Evolutionary conservation across 2,888 invertebrate species (phyloP).

Genomic region (Sclerodermus sp.): DNA sequence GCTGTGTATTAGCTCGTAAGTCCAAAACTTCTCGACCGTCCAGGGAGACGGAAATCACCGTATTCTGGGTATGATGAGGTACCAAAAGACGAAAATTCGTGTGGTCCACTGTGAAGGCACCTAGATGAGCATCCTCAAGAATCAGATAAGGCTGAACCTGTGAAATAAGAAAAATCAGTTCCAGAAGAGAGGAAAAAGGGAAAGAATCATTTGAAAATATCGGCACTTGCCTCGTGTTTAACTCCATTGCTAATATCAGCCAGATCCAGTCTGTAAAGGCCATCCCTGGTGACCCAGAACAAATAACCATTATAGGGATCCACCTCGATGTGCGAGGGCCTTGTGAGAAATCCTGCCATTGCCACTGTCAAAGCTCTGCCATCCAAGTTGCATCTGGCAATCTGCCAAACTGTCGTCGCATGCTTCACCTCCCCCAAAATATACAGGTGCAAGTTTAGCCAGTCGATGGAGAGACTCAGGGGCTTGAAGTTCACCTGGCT

Average conservation of each 20-base stretch:
- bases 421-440: slow-evolving; percentile 74
- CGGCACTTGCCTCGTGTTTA: slow-evolving; percentile 62
- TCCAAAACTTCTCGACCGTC: slow-evolving; percentile 78
- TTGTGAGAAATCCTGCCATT: slow-evolving; percentile 68
- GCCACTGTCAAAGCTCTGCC: slow-evolving; percentile 73
- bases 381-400: slow-evolving; percentile 75
- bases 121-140: slow-evolving; percentile 69
- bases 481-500: slow-evolving; percentile 67
- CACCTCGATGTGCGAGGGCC: slow-evolving; percentile 81
- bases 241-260: slow-evolving; percentile 76
- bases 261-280: slow-evolving; percentile 76
- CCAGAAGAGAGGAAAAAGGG: no score
- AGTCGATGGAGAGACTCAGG: slow-evolving; percentile 78
- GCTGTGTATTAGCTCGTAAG: slow-evolving; percentile 71
- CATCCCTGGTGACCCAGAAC: slow-evolving; percentile 74
- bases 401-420: slow-evolving; percentile 67
- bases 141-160: slow-evolving; percentile 66
- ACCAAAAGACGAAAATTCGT: slow-evolving; percentile 78
- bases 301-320: slow-evolving; percentile 93
- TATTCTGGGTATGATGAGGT: slow-evolving; percentile 73
- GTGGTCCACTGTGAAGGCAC: slow-evolving; percentile 82
- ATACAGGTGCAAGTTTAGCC: slow-evolving; percentile 84
- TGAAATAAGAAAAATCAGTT: neutral
- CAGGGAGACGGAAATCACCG: slow-evolving; percentile 77
- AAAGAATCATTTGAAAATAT: neutral